phyloP scores from a whole-genome alignment of 2,113 vertebrate genomes.

The Proterorhinus semilunaris region DNA sequence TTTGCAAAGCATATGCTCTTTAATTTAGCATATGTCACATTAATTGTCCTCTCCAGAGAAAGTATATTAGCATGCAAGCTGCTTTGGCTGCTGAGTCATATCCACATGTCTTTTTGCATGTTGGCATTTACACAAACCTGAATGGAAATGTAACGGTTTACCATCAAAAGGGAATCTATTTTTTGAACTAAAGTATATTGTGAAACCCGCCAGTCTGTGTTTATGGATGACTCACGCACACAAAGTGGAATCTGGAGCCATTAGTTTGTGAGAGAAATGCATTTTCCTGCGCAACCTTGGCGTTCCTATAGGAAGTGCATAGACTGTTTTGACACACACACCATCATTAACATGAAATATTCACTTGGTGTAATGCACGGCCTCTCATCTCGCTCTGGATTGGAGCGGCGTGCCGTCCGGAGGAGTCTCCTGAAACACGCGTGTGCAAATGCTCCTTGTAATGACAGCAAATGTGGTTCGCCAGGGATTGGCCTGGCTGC shows the following conservation, averaged over 20 bases:
- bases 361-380: neutral
- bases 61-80: too few relatives aligned
- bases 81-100: too few relatives aligned
- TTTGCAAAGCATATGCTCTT: too few relatives aligned
- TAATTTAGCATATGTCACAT: too few relatives aligned
- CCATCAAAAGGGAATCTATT: neutral
- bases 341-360: conserved; percentile 18
- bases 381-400: neutral
- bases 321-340: neutral
- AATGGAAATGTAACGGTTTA: neutral
- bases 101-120: too few relatives aligned
- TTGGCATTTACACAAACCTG: too few relatives aligned
- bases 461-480: neutral
- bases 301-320: neutral
- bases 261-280: neutral
- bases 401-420: too few relatives aligned
- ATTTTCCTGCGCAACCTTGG: neutral
- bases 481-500: neutral
- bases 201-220: neutral
- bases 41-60: too few relatives aligned
- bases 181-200: neutral
- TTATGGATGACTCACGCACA: neutral
- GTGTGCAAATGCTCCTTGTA: neutral
- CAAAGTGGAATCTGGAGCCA: neutral
- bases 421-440: too few relatives aligned